phyloP scores from a whole-genome alignment of 2,888 invertebrate species.

The Metalampra italica region DNA sequence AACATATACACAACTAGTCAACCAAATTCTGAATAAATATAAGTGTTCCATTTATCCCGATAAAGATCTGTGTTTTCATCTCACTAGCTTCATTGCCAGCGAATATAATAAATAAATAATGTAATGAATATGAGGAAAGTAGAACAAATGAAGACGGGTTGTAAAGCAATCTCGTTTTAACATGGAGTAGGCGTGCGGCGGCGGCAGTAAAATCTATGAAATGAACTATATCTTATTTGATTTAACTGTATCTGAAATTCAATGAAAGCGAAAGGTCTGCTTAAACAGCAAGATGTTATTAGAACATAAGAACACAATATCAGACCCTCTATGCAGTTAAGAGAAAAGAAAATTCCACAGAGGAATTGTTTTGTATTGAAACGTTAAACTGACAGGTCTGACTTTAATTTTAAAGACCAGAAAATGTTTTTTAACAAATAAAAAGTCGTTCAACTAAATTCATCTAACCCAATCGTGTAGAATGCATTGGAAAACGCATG shows the following conservation, averaged over 20 bases:
- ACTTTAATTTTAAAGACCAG: neutral
- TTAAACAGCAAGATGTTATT: too few species aligned
- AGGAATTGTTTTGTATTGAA: too few species aligned
- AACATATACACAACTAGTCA: neutral
- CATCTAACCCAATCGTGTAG: conserved; percentile 42
- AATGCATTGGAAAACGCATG: conserved; percentile 56
- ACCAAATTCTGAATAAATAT: neutral
- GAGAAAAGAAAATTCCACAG: too few species aligned
- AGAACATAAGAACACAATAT: too few species aligned
- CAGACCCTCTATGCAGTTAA: too few species aligned
- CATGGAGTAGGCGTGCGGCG: conserved; percentile 24
- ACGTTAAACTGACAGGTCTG: neutral
- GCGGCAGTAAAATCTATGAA: conserved; percentile 25
- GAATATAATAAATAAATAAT: neutral
- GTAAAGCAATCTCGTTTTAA: conserved; percentile 24
- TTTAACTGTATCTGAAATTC: conserved; percentile 17
- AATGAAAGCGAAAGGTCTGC: conserved; percentile 4
- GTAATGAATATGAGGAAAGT: conserved; percentile 21
- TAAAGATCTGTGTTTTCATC: neutral
- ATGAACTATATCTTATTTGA: conserved; percentile 10
- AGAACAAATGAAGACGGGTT: conserved; percentile 12
- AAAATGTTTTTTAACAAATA: neutral
- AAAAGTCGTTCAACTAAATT: conserved; percentile 29
- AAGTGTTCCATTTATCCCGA: neutral
- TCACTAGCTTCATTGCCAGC: conserved; percentile 5